Evolutionary conservation across 2,888 invertebrate genomes (phyloP), one percentile per base, ranked within the genome.

Genomic region (Torymus aiolomorphi): DNA sequence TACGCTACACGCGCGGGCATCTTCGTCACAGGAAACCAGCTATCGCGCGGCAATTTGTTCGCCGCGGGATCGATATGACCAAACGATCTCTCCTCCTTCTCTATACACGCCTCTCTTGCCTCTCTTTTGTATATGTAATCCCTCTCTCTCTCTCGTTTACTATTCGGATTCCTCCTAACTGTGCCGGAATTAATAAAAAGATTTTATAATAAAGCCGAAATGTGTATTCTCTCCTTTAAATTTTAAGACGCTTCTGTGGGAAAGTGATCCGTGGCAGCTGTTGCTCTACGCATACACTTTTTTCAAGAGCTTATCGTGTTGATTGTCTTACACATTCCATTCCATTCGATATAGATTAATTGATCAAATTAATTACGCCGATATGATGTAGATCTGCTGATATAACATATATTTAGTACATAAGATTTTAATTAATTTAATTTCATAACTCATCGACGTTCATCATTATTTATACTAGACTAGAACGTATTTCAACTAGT

Each of bases 381-480:
- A 24, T 16, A 57, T 2, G 52, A 42, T 31, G 24, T 11, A 67
- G 24, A 67, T 13, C 14, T 20, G 12, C 52, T 20, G 3, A 16
- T 24, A 66, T 20, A 18, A 51, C 49, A 62, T 4, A 14, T 24
- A 31, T 31, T 51, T 31, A 8, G 42, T 18, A 42, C 10, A 4
- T 13, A 66, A 49, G 12, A 62, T n/a, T 14, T 42, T 13, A 18
- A 62, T 74, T 67, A 16, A 75, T 52, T 31, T 11, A 62, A 61
- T 76, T 76, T 63, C 62, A 77, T 71, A 66, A 76, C 12, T 49
- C 2, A 70, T 76, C 18, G 14, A 8, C 14, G 52, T 4, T 20
- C 14, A 65, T 18, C 56, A 77, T 77, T 77, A 59, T 72, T 77
- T 77, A 65, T 66, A 77, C 57, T 57, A 59, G 20, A 20, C n/a